Base-by-base conservation (phyloP, 1,140 invertebrate species). In the Cataglyphis hispanica region DNA sequence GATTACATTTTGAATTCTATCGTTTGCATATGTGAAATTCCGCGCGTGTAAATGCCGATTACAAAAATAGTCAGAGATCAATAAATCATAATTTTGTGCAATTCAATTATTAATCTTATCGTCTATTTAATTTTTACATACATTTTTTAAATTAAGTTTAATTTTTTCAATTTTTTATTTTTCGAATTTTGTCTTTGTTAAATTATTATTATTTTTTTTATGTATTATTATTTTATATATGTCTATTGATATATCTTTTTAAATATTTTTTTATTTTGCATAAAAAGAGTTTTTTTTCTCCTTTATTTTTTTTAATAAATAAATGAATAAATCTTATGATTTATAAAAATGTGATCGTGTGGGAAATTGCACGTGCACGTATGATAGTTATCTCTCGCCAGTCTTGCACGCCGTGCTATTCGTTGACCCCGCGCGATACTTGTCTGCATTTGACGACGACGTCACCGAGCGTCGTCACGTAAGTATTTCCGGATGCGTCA, bases 401-500 rank as follows among this genome's bases (percentile, higher is more conserved):
- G 37, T 8, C 43, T 43, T 43, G 8, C 46, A 27, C 40, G 70
- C 13, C 6, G 81, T 56, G 31, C 43, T 72, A 27, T 85, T 74
- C 84, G 83, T 85, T 80, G 83, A 85, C 74, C 83, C 60, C 58
- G 46, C 27, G 64, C 64, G 37, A 19, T 25, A 46, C 3, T 34
- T 37, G 25, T 58, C 66, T 64, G 76, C 60, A 61, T 67, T 43
- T 58, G 56, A 19, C 43, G 74, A 70, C 63, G 31, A 34, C 43
- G 40, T 50, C 16, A 67, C 27, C 63, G 22, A 16, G n/a, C 1
- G 27, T 13, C 40, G 63, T 34, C 46, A 40, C 7, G 66, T n/a
- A 63, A 80, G 53, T 46, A 58, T 61, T 87, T 88, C 80, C 72
- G 78, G 80, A 87, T 84, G 22, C 70, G 60, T 37, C 31, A 25